phyloP scores from a whole-genome alignment of 2,888 invertebrate species.

The Bhutanitis thaidina region DNA sequence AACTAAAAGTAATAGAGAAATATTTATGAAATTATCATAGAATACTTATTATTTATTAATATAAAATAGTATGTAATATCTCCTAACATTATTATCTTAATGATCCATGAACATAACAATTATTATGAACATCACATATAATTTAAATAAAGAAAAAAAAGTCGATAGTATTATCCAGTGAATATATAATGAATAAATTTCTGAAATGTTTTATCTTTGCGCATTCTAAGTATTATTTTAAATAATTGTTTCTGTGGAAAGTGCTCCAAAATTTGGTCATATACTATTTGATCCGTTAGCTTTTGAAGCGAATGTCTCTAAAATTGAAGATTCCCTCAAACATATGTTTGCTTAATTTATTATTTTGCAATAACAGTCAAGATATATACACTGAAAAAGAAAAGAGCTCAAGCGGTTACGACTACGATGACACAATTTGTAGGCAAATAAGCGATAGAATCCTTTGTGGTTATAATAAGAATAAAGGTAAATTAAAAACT shows the following conservation, averaged over 20 bases:
- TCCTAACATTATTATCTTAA: too few relatives aligned
- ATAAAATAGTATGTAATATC: too few relatives aligned
- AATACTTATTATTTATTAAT: too few relatives aligned
- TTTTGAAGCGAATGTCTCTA: conserved; percentile 31
- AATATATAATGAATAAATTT: too few relatives aligned
- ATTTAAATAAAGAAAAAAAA: too few relatives aligned
- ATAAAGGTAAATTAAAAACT: conserved; percentile 34
- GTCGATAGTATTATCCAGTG: too few relatives aligned
- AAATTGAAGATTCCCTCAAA: conserved; percentile 6
- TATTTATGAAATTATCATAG: too few relatives aligned
- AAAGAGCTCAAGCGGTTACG: conserved; percentile 35
- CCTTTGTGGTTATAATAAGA: conserved; percentile 62
- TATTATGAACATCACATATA: too few relatives aligned
- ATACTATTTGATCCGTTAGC: conserved; percentile 36
- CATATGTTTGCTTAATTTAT: not conserved
- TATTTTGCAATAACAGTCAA: not conserved
- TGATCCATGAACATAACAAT: too few relatives aligned
- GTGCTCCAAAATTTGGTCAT: conserved; percentile 45
- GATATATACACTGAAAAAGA: not conserved
- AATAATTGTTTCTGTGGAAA: conserved; percentile 22
- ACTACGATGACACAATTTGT: conserved; percentile 47
- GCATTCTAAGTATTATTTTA: not conserved
- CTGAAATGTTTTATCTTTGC: too few relatives aligned
- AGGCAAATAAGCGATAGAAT: conserved; percentile 43
- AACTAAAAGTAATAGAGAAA: too few relatives aligned